phyloP scores from a whole-genome alignment of 2,888 invertebrate species.

The Acanthosepion esculentum region DNA sequence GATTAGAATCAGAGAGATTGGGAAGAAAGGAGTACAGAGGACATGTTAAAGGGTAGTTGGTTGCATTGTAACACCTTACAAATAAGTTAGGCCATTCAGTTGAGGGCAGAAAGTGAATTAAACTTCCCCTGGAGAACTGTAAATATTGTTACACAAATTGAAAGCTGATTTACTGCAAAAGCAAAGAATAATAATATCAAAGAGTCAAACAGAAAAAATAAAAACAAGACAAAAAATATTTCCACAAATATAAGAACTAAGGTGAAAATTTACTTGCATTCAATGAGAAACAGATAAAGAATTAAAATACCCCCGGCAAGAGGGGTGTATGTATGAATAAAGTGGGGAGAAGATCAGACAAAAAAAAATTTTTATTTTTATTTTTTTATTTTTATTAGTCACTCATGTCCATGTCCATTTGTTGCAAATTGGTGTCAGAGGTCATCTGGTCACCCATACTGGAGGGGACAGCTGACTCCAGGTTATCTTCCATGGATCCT shows the following conservation, averaged over 20 bases:
- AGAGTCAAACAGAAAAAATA: background rate
- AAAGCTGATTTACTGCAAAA: background rate
- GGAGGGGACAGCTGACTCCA: background rate
- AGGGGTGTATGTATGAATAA: background rate
- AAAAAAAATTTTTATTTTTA: background rate
- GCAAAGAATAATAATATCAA: background rate
- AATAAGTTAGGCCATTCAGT: no score
- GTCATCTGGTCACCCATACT: constrained; percentile 42
- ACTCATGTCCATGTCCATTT: constrained; percentile 70
- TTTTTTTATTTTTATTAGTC: constrained; percentile 54
- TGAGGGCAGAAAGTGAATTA: no score
- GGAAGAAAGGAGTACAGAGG: no score
- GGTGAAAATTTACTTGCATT: background rate
- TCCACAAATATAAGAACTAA: background rate
- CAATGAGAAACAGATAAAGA: background rate
- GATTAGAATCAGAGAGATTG: no score
- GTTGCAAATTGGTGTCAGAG: constrained; percentile 59
- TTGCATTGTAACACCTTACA: no score
- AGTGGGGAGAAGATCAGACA: no score
- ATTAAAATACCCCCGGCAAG: background rate
- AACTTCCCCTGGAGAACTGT: background rate
- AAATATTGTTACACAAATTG: background rate
- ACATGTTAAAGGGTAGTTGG: no score
- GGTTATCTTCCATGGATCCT: background rate
- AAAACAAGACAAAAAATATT: background rate